Evolutionary conservation across 1,140 invertebrate genomes (phyloP), one percentile per base, ranked within the genome.

Genomic region (Conus ventricosus): DNA sequence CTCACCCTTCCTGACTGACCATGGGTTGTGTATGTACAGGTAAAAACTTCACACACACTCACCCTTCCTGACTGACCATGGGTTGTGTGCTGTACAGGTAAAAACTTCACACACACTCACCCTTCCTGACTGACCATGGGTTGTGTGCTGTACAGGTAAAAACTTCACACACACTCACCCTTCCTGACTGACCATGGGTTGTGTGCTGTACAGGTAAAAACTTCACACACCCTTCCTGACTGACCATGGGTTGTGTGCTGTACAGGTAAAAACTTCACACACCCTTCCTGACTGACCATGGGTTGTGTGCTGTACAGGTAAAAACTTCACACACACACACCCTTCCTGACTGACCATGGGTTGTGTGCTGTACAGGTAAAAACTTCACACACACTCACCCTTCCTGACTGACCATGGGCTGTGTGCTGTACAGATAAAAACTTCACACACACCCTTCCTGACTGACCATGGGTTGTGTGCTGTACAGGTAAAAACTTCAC

Each of bases 31-130:
- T 76, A 8, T 78, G 11, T 78, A 78, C 75, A 78, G 75, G 75
- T 78, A n/a, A 78, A 78, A 10, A 2, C n/a, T 78, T 10, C 23
- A 25, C 75, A 78, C n/a, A n/a, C 3, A 5, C 25, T 6, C 25
- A 39, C 27, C 25, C 17, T 81, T 27, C 39, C 39, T 39, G 39
- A 39, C 39, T 39, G 5, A 75, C 71, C 15, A 75, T 75, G 71
- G 71, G 71, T 20, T 20, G 7, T 75, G n/a, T 75, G 71, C n/a
- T 75, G 71, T 75, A 75, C 71, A 75, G 71, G 71, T 75, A 75
- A 75, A n/a, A 8, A 75, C 39, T 75, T 13, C 23, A 25, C 75
- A 78, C 75, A 78, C 75, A 1, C 75, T 76, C 27, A 10, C 75
- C n/a, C 27, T n/a, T 78, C 39, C 39, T 23, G 27, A 10, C n/a